Conservation (phyloP, 2,888 invertebrate species). For the Colletes collaris region DNA sequence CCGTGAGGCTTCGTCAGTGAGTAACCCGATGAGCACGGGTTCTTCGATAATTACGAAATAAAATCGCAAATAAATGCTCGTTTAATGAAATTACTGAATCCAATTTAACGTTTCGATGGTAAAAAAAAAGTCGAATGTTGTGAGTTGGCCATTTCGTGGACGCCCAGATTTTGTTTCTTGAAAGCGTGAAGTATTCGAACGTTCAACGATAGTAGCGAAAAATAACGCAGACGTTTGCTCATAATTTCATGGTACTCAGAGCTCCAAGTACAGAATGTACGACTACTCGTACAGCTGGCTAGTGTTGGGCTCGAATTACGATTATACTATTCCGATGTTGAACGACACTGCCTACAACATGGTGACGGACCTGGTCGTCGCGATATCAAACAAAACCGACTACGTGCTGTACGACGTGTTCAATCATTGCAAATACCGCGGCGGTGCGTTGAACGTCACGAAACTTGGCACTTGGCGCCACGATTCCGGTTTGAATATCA, state of each 20-base stretch:
- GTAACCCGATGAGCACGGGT: too few species aligned
- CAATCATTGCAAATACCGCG: slow-evolving; percentile 73
- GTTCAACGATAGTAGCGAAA: too few species aligned
- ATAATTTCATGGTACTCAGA: slow-evolving; percentile 43
- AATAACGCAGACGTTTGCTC: background rate
- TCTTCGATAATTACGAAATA: too few species aligned
- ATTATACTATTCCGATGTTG: slow-evolving; percentile 55
- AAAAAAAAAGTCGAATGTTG: too few species aligned
- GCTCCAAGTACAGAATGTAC: slow-evolving; percentile 67
- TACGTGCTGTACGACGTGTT: slow-evolving; percentile 72
- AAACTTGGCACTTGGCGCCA: slow-evolving; percentile 68
- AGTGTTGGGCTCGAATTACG: slow-evolving; percentile 67
- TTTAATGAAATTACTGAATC: too few species aligned
- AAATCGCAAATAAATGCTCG: too few species aligned
- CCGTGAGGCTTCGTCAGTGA: too few species aligned
- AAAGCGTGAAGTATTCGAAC: too few species aligned
- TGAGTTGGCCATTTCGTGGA: too few species aligned
- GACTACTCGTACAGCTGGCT: slow-evolving; percentile 74
- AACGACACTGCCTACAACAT: slow-evolving; percentile 71
- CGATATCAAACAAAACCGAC: slow-evolving; percentile 47
- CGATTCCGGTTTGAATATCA: slow-evolving; percentile 61
- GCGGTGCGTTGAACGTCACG: slow-evolving; percentile 73
- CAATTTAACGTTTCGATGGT: too few species aligned
- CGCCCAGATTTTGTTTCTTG: too few species aligned
- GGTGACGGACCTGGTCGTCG: slow-evolving; percentile 72